These are phyloP conservation scores for Yponomeuta plumbellus DNA, from an alignment of 2,888 invertebrate genomes.

Conservation along the genomic window DNA sequence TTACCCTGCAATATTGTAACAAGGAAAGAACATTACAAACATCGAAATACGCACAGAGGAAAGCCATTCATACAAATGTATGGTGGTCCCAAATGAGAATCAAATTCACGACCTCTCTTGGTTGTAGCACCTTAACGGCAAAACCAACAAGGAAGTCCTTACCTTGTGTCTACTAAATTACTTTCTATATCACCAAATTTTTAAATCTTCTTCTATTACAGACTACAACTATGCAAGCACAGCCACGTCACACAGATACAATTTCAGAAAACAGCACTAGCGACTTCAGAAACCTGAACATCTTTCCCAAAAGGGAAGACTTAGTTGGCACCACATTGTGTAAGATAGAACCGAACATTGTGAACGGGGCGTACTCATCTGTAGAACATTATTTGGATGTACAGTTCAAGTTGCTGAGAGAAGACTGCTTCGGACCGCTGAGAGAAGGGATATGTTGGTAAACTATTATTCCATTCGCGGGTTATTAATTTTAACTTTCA, in stretches of 20 bases:
- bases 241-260: not conserved
- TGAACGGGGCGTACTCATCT: slow-evolving; percentile 78
- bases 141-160: too few species aligned
- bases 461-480: slow-evolving; percentile 16
- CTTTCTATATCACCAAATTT: too few species aligned
- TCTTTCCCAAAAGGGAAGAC: slow-evolving; percentile 70
- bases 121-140: too few species aligned
- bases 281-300: slow-evolving; percentile 48
- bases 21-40: too few species aligned
- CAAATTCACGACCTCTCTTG: too few species aligned
- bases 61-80: too few species aligned
- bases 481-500: not conserved
- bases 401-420: slow-evolving; percentile 86
- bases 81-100: too few species aligned
- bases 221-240: not conserved
- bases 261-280: slow-evolving; percentile 10
- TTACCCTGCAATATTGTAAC: too few species aligned
- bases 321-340: slow-evolving; percentile 66
- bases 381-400: slow-evolving; percentile 85
- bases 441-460: slow-evolving; percentile 79
- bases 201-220: not conserved
- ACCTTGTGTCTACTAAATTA: too few species aligned
- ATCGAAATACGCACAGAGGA: too few species aligned
- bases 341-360: slow-evolving; percentile 69
- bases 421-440: slow-evolving; percentile 87